Base-by-base conservation (phyloP, 2,888 invertebrate genomes). In the Camptogramma bilineatum region DNA sequence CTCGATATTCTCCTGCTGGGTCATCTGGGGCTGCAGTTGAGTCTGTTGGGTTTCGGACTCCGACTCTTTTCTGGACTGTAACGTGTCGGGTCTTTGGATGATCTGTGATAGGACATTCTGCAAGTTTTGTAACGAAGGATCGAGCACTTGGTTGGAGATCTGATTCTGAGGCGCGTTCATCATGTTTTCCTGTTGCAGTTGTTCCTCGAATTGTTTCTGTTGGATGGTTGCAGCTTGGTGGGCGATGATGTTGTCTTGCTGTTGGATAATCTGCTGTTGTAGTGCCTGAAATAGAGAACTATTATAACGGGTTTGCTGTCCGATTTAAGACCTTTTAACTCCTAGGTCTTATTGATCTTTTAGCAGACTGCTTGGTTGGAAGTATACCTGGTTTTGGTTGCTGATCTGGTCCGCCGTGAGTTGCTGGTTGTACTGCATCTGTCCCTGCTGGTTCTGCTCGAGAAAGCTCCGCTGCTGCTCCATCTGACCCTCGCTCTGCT, bases 241-340 rank as follows among this genome's bases (percentile, higher is more conserved):
- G n/a, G 86, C 85, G 67, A 88, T 88, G 42, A 93, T 87, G 58
- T 85, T 88, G 69, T 93, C 92, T 74, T 94, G 88, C 65, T 90
- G 91, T 75, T 93, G 90, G 39, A 92, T 88, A 44, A 94, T 93
- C 52, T 94, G 87, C 54, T 94, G 94, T 70, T 94, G 94, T 58
- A 94, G 81, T 21, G 87, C 93, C 72, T 64, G 56, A 4, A 60
- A 62, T 46, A 13, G 34, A 39, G 34, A 39, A 39, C 34, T 39
- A 39, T 1, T 39, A 13, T 39, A 39, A 39, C 13, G 13, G 4
- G 34, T 39, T 34, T 10, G 13, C 13, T 13, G 34, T 7, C 34
- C 8, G 34, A 34, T 21, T 21, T 9, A 7, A 31, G 31, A 31
- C 10, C 10, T 34, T 34, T 1, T 10, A 34, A 34, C 34, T 39